A percentile compares a stretch with the other conserved stretches of the same genome.
These are phyloP conservation scores for Athrips mouffetella DNA, from an alignment of 2,888 invertebrate species.

Conservation along the genomic window DNA sequence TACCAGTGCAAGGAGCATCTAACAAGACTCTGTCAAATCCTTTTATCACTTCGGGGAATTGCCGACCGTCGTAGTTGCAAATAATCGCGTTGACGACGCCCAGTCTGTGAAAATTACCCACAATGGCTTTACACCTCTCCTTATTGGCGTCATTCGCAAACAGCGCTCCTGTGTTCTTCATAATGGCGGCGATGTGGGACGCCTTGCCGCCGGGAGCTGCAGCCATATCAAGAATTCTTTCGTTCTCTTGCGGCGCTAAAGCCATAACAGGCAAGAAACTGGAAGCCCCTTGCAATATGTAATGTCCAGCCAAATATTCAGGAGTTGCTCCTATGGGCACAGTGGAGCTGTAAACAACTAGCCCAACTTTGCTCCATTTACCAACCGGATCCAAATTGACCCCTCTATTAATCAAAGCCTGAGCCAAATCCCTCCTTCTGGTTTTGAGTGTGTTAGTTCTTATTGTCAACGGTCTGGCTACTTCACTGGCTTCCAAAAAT, in stretches of 20 bases:
- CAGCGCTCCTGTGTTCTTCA: conserved; percentile 98
- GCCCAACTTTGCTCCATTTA: conserved; percentile 98
- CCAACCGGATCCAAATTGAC: conserved; percentile 99
- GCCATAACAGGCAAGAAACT: conserved; percentile 99
- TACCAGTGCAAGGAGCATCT: conserved; percentile 99
- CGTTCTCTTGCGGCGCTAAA: conserved; percentile 96
- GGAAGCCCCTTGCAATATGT: conserved; percentile 97
- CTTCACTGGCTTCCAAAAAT: conserved; percentile 97
- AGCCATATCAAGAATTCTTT: conserved; percentile 96
- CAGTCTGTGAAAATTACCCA: conserved; percentile 97
- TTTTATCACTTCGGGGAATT: conserved; percentile 89
- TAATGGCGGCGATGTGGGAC: conserved; percentile 96
- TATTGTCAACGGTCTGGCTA: conserved; percentile 95
- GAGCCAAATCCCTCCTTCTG: conserved; percentile 93
- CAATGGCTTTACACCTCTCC: conserved; percentile 92
- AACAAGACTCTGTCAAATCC: conserved; percentile 97
- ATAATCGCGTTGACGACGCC: conserved; percentile 97
- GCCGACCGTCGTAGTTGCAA: conserved; percentile 92
- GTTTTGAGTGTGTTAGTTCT: conserved; percentile 97
- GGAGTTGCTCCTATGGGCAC: conserved; percentile 99
- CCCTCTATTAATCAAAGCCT: conserved; percentile 95
- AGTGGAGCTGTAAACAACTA: conserved; percentile 96
- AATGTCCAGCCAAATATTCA: conserved; percentile 98
- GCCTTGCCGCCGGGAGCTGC: conserved; percentile 99
- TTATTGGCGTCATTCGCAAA: conserved; percentile 97